Conservation (phyloP, 2,113 vertebrate species). For the Pseudorectes ferrugineus region DNA sequence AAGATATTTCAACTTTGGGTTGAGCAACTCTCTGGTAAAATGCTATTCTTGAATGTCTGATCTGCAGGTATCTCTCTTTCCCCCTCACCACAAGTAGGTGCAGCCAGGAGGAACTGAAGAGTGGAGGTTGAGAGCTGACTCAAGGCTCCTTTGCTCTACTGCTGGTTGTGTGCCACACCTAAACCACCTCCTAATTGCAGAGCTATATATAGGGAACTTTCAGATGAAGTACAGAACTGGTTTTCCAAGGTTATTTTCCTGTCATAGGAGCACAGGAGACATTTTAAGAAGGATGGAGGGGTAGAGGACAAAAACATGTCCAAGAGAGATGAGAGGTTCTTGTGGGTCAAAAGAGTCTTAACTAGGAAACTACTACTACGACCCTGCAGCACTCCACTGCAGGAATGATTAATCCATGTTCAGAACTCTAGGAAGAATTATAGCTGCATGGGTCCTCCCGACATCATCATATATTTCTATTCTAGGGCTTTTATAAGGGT, state of each 20-base stretch:
- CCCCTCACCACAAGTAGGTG: not conserved
- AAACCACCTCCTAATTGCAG: not conserved
- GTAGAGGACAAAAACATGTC: not conserved
- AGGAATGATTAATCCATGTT: not conserved
- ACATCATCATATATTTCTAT: not conserved
- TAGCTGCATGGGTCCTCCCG: not conserved
- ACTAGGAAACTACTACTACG: not conserved
- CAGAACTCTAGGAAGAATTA: not conserved
- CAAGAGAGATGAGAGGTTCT: not conserved
- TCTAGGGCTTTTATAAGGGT: not conserved
- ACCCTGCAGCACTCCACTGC: not conserved
- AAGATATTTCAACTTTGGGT: not conserved
- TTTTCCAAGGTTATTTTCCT: not conserved
- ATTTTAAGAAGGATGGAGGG: not conserved
- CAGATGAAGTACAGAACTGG: not conserved
- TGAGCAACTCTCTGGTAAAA: not conserved
- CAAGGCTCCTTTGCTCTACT: not conserved
- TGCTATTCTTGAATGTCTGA: not conserved
- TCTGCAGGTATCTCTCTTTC: not conserved
- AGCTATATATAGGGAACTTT: not conserved
- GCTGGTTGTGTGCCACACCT: not conserved
- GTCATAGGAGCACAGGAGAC: not conserved
- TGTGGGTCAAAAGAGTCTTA: not conserved
- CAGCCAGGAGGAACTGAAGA: not conserved
- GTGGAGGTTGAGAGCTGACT: not conserved